Evolutionary conservation across 2,113 vertebrate genomes (phyloP).

Genomic region (Callochromis pleurospilus): DNA sequence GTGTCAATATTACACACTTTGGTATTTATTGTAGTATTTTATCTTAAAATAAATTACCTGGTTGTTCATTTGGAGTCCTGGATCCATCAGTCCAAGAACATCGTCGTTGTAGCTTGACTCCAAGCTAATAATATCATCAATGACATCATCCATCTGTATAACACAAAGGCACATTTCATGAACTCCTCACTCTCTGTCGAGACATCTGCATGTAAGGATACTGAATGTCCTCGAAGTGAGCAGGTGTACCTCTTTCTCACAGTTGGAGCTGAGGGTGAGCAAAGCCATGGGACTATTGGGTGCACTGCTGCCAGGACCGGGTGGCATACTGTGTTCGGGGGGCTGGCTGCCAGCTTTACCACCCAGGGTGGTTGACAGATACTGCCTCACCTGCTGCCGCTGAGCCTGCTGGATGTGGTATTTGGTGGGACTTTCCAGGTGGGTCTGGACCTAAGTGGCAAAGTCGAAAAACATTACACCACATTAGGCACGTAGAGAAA

Average conservation of each 20-base stretch:
- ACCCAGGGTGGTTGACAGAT: slow-evolving; percentile 89
- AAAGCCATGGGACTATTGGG: slow-evolving; percentile 86
- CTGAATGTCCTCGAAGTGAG: neutral
- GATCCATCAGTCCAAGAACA: slow-evolving; percentile 80
- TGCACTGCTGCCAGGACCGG: slow-evolving; percentile 75
- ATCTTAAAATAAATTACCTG: slow-evolving; percentile 53
- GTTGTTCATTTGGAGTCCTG: slow-evolving; percentile 79
- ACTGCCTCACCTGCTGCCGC: slow-evolving; percentile 96
- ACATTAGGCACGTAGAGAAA: neutral
- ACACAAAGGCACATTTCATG: neutral
- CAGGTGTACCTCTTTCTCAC: slow-evolving; percentile 74
- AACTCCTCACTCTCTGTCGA: neutral
- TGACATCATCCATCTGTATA: slow-evolving; percentile 85
- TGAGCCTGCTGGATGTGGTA: slow-evolving; percentile 96
- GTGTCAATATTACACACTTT: neutral
- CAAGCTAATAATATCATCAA: slow-evolving; percentile 90
- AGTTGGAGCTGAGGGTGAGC: slow-evolving; percentile 79
- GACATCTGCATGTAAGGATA: neutral
- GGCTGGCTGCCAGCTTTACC: slow-evolving; percentile 89
- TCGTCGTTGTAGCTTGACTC: slow-evolving; percentile 89
- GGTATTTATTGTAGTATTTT: neutral
- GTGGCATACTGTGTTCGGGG: slow-evolving; percentile 90
- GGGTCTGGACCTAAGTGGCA: slow-evolving; percentile 83
- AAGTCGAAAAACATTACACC: neutral
- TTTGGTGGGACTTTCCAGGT: slow-evolving; percentile 93